Percentiles rank a stretch among this genome's conserved stretches.
Evolutionary conservation across 2,113 vertebrate genomes (phyloP).

Genomic region (Saguinus imperator): DNA sequence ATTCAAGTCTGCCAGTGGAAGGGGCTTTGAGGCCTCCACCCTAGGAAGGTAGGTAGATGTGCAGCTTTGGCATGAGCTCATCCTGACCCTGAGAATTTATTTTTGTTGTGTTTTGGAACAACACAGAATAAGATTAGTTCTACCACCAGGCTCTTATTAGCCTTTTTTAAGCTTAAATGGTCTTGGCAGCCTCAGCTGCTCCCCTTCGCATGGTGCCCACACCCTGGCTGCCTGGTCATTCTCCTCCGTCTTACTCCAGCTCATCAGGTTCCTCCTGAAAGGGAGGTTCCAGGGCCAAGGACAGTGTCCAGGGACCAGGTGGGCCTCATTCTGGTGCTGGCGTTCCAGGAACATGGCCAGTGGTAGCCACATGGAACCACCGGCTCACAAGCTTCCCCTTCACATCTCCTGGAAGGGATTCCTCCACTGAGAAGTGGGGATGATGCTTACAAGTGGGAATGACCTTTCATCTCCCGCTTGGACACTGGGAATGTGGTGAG

Average conservation of each 20-base stretch:
- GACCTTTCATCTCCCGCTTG: neutral
- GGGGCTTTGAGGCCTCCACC: neutral
- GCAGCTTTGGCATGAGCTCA: neutral
- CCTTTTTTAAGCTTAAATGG: neutral
- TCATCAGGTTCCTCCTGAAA: neutral
- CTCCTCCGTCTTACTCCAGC: too few relatives aligned
- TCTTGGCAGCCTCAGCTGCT: neutral
- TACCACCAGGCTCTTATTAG: neutral
- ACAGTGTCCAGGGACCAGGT: neutral
- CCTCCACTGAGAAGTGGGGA: neutral
- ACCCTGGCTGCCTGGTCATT: neutral
- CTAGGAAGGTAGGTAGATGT: neutral
- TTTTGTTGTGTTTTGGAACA: neutral
- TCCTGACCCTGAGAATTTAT: neutral
- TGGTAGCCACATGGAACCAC: accelerated
- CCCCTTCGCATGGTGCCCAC: neutral
- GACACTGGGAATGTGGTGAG: neutral
- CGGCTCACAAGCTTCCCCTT: neutral
- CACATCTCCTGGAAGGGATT: neutral
- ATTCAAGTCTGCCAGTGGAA: neutral
- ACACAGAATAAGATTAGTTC: neutral
- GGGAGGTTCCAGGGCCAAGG: neutral
- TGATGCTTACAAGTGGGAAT: neutral
- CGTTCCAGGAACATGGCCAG: neutral
- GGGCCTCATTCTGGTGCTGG: neutral